Percentiles rank a stretch among this genome's conserved stretches.
phyloP scores from a whole-genome alignment of 2,888 invertebrate genomes.

The Eudemis profundana region DNA sequence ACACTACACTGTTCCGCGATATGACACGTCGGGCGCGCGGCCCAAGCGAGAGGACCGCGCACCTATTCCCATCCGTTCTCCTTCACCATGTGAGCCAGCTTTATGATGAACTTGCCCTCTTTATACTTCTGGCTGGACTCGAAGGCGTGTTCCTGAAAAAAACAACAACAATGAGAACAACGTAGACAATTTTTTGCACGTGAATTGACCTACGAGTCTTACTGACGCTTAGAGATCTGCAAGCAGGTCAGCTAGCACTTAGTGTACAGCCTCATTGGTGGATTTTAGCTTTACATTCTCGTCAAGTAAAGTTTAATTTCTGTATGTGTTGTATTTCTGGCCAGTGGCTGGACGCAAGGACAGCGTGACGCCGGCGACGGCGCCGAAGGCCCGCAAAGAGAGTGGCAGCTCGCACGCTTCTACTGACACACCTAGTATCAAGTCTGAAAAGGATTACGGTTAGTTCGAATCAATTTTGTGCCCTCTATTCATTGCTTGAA shows the following conservation, averaged over 20 bases:
- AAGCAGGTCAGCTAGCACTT: too few species aligned
- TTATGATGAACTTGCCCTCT: constrained; percentile 99
- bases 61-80: constrained; percentile 99
- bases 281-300: too few species aligned
- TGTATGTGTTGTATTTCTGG: too few species aligned
- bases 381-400: constrained; percentile 76
- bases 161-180: too few species aligned
- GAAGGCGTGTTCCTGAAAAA: constrained; percentile 98
- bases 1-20: constrained; percentile 17
- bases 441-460: constrained; percentile 81
- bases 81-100: constrained; percentile 99
- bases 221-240: too few species aligned
- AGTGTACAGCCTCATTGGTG: too few species aligned
- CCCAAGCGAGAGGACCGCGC: constrained; percentile 47
- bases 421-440: constrained; percentile 78
- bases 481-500: too few species aligned
- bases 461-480: constrained; percentile 46
- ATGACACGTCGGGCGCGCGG: constrained; percentile 40
- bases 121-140: constrained; percentile 99
- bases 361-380: constrained; percentile 65
- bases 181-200: too few species aligned
- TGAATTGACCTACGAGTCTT: too few species aligned
- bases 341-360: constrained; percentile 68
- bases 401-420: constrained; percentile 81
- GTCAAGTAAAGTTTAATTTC: too few species aligned